phyloP scores from a whole-genome alignment of 2,797 vertebrate species.

The Leucoraja ocellata region DNA sequence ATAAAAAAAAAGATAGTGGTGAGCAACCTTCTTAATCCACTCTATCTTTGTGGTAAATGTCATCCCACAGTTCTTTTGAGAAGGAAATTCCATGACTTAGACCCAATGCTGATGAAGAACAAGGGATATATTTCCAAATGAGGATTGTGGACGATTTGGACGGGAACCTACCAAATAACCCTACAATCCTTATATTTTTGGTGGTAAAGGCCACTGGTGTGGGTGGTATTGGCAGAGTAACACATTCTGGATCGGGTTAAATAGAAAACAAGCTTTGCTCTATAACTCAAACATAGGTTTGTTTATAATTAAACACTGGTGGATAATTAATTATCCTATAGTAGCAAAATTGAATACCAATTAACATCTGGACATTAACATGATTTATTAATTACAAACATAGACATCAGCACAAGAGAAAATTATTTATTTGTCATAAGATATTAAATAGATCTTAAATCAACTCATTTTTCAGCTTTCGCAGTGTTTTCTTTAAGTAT shows the following conservation, averaged over 20 bases:
- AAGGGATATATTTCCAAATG: too few species aligned
- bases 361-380: not conserved
- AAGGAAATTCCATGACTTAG: too few species aligned
- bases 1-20: too few species aligned
- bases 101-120: too few species aligned
- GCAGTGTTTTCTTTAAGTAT: not conserved
- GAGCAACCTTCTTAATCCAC: too few species aligned
- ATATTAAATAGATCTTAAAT: not conserved
- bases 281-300: not conserved
- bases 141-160: too few species aligned
- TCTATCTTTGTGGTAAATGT: too few species aligned
- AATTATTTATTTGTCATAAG: not conserved
- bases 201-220: too few species aligned
- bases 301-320: not conserved
- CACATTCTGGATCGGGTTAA: not conserved
- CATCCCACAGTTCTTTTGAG: too few species aligned
- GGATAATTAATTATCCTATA: not conserved
- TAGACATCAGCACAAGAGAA: not conserved
- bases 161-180: too few species aligned
- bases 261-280: not conserved
- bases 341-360: not conserved
- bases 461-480: not conserved
- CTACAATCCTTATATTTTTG: too few species aligned
- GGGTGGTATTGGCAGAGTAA: too few species aligned
- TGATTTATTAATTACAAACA: not conserved